A percentile compares a stretch with the other conserved stretches of the same genome.
These are phyloP conservation scores for Gopherus flavomarginatus DNA, from an alignment of 2,113 vertebrate species.

Conservation along the genomic window DNA sequence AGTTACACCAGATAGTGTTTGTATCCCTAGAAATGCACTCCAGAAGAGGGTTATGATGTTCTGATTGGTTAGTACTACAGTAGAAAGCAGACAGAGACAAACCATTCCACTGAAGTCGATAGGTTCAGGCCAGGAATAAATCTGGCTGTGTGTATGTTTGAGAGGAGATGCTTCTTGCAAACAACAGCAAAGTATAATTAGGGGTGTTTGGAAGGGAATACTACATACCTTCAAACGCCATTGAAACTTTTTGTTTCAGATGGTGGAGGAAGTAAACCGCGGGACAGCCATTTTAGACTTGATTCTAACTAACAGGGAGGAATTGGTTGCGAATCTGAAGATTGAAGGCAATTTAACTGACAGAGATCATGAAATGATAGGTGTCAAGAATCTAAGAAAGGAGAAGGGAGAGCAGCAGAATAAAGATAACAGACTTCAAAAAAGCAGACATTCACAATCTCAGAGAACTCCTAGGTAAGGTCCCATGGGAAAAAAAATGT, in stretches of 20 bases:
- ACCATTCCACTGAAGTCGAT: not conserved
- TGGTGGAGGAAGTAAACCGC: not conserved
- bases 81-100: not conserved
- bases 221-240: not conserved
- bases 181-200: not conserved
- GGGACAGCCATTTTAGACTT: not conserved
- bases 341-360: not conserved
- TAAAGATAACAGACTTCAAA: not conserved
- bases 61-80: rapidly evolving
- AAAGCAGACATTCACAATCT: not conserved
- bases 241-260: not conserved
- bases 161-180: not conserved
- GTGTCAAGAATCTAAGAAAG: not conserved
- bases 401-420: not conserved
- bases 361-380: not conserved
- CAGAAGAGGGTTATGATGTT: not conserved
- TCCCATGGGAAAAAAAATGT: not conserved
- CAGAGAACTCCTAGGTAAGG: not conserved
- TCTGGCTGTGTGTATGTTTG: not conserved
- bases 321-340: not conserved
- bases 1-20: not conserved
- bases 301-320: not conserved
- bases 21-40: not conserved
- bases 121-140: not conserved
- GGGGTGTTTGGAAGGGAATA: rapidly evolving